Evolutionary conservation across 2,797 vertebrate genomes (phyloP).

Genomic region (Macropus fuliginosus): DNA sequence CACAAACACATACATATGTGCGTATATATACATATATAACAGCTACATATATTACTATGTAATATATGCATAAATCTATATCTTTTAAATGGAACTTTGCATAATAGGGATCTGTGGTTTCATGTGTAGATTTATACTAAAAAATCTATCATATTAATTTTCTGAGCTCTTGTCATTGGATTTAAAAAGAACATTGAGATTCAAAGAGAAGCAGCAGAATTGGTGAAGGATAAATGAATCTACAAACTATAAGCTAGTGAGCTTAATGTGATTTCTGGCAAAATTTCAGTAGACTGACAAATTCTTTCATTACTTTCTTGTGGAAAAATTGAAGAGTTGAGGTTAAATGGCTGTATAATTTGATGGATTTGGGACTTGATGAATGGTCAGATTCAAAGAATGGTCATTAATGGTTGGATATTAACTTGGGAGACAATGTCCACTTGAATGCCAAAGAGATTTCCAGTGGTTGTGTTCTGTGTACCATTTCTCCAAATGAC

Average conservation of each 20-base stretch:
- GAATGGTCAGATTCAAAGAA: background rate
- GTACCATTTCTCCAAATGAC: background rate
- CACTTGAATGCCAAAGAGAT: background rate
- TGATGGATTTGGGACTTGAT: background rate
- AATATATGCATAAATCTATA: background rate
- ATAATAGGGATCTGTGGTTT: background rate
- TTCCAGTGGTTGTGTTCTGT: background rate
- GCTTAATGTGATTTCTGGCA: background rate
- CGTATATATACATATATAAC: background rate
- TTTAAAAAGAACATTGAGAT: background rate
- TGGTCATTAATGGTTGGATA: background rate
- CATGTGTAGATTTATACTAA: background rate
- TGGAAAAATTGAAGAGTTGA: background rate
- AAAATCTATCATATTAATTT: background rate
- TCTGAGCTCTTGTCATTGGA: background rate
- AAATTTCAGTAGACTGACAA: background rate
- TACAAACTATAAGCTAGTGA: background rate
- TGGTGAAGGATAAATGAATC: background rate
- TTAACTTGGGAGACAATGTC: background rate
- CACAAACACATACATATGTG: background rate
- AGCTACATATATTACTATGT: background rate
- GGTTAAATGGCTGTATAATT: background rate
- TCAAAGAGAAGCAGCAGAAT: background rate
- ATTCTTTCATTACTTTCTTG: background rate
- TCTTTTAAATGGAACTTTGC: background rate